phyloP scores from a whole-genome alignment of 2,888 invertebrate genomes.

The Drosophila heteroneura region DNA sequence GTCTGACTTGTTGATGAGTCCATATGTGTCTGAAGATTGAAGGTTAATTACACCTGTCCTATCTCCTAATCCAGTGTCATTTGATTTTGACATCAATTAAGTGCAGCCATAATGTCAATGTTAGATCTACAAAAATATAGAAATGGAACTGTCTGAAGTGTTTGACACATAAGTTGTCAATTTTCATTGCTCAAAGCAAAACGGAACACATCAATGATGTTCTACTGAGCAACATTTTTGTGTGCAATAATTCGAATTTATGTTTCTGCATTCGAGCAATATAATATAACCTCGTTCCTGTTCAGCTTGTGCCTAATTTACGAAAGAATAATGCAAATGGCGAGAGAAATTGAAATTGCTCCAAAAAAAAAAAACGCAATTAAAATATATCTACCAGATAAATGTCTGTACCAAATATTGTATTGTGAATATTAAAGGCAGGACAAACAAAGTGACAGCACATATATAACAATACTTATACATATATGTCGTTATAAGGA shows the following conservation, averaged over 20 bases:
- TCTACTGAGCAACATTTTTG: slow-evolving; percentile 24
- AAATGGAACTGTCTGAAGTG: slow-evolving; percentile 31
- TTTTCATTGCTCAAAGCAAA: slow-evolving; percentile 40
- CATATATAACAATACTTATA: slow-evolving; percentile 36
- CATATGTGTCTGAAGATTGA: slow-evolving; percentile 21
- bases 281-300: slow-evolving; percentile 70
- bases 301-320: slow-evolving; percentile 58
- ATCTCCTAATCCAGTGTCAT: slow-evolving; percentile 56
- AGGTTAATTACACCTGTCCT: slow-evolving; percentile 74
- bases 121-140: slow-evolving; percentile 25
- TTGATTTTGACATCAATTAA: slow-evolving; percentile 60
- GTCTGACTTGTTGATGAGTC: not conserved
- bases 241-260: slow-evolving; percentile 39
- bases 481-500: slow-evolving; percentile 19
- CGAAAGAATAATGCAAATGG: slow-evolving; percentile 38
- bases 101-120: slow-evolving; percentile 51
- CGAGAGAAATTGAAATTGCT: slow-evolving; percentile 56
- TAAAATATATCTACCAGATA: slow-evolving; percentile 61
- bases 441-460: slow-evolving; percentile 60
- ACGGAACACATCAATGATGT: slow-evolving; percentile 62
- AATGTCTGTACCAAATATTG: slow-evolving; percentile 38
- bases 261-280: slow-evolving; percentile 53
- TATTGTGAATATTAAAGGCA: slow-evolving; percentile 41
- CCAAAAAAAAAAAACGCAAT: slow-evolving; percentile 65
- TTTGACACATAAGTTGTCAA: slow-evolving; percentile 36